Conservation (phyloP, 1,140 invertebrate genomes). For the Aradophagus sp. region DNA sequence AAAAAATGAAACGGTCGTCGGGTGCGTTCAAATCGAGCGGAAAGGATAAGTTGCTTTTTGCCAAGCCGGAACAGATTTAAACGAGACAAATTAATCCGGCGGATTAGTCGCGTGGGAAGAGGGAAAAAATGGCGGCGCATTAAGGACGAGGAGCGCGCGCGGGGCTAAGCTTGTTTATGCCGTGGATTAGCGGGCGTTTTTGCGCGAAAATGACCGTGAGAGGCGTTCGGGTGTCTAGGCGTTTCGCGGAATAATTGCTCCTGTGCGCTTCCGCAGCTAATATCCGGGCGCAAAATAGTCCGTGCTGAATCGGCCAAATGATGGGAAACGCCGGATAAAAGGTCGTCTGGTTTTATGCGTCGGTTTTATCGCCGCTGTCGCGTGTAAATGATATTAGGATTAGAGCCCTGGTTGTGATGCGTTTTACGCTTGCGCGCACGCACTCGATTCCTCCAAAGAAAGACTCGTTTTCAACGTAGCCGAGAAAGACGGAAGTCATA, state of each 20-base stretch:
- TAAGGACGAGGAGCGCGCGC: constrained; percentile 30
- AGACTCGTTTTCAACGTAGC: too few species aligned
- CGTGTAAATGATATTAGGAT: too few species aligned
- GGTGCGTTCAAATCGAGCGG: too few species aligned
- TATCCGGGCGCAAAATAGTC: constrained; percentile 1
- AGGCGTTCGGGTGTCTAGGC: constrained; percentile 15
- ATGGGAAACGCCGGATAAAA: constrained; percentile 4
- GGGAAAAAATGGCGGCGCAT: constrained; percentile 23
- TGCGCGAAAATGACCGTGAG: constrained; percentile 19
- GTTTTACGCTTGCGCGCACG: too few species aligned
- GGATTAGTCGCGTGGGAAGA: constrained; percentile 13
- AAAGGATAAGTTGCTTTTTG: too few species aligned
- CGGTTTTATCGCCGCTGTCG: too few species aligned
- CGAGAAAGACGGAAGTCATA: too few species aligned
- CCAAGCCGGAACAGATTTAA: constrained; percentile 17
- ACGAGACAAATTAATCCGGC: constrained; percentile 29
- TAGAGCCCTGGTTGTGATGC: too few species aligned
- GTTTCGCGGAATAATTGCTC: constrained; percentile 20
- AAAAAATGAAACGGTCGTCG: too few species aligned
- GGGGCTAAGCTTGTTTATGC: constrained; percentile 39
- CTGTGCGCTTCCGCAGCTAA: constrained; percentile 11
- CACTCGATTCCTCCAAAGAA: too few species aligned
- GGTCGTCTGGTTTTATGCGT: too few species aligned
- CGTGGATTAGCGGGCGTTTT: constrained; percentile 29
- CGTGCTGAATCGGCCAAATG: constrained; percentile 11